A percentile compares a stretch with the other conserved stretches of the same genome.
Evolutionary conservation across 2,113 vertebrate species (phyloP).

Genomic region (Heloderma charlesbogerti): DNA sequence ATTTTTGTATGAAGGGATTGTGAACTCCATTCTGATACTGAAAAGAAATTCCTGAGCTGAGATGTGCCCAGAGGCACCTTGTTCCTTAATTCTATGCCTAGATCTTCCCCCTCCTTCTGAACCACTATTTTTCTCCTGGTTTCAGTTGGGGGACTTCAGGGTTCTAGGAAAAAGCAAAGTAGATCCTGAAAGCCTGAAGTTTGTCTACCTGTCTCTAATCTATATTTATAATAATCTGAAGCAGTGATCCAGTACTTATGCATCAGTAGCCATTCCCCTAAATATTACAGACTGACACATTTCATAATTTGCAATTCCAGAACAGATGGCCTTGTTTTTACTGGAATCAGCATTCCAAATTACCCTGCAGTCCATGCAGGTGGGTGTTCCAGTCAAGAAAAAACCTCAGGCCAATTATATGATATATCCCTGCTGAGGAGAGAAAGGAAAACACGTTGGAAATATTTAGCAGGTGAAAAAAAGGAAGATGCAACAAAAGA

Average conservation of each 20-base stretch:
- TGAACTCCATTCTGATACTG: background rate
- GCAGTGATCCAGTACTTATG: background rate
- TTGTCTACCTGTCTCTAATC: background rate
- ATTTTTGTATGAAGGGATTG: background rate
- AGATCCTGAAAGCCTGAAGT: background rate
- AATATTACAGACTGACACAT: slow-evolving; percentile 34
- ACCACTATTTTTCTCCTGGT: background rate
- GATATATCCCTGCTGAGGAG: slow-evolving; percentile 37
- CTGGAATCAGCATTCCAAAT: slow-evolving; percentile 35
- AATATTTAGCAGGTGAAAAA: slow-evolving; percentile 35
- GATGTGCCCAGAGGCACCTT: background rate
- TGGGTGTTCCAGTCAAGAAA: slow-evolving; percentile 27
- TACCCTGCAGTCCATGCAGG: slow-evolving; percentile 42
- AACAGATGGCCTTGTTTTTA: slow-evolving; percentile 48
- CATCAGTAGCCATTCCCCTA: background rate
- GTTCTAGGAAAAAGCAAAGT: background rate
- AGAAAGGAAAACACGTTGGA: slow-evolving; percentile 29
- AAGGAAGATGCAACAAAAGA: slow-evolving; percentile 40
- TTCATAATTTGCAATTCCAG: slow-evolving; percentile 37
- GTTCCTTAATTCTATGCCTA: background rate
- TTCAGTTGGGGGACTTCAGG: background rate
- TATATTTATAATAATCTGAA: background rate
- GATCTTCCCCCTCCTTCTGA: background rate
- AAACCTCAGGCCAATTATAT: slow-evolving; percentile 43
- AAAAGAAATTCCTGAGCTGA: background rate